These are phyloP conservation scores for Stigmatopora nigra DNA, from an alignment of 2,113 vertebrate genomes.

Conservation along the genomic window DNA sequence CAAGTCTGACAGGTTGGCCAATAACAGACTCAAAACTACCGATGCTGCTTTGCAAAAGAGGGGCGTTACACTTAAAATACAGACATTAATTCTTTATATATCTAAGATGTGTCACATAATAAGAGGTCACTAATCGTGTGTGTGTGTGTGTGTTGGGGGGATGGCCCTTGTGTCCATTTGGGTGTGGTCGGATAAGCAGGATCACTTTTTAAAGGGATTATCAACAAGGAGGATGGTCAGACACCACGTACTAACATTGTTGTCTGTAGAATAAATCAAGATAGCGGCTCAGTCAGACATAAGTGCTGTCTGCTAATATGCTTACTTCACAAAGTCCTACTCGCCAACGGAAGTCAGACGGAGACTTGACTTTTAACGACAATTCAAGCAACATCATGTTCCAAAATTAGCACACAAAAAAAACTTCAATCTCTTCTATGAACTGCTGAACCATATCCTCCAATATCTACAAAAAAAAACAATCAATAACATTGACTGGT, in stretches of 20 bases:
- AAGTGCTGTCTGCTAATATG: neutral
- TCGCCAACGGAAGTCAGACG: neutral
- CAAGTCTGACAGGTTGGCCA: neutral
- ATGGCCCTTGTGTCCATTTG: constrained; percentile 1
- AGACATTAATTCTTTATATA: neutral
- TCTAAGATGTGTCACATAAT: neutral
- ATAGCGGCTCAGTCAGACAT: neutral
- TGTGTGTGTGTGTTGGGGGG: neutral
- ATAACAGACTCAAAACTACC: neutral
- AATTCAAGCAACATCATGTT: neutral
- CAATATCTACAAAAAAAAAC: no score
- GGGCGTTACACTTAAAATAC: neutral
- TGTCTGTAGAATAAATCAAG: constrained; percentile 2
- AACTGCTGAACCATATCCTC: no score
- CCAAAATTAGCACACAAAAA: neutral
- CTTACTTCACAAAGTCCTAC: neutral
- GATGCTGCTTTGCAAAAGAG: neutral
- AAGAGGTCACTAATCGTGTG: neutral
- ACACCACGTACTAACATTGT: constrained; percentile 24
- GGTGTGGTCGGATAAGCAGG: constrained; percentile 34
- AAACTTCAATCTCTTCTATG: no score
- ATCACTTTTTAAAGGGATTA: constrained; percentile 41
- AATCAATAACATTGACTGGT: no score
- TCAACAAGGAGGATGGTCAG: constrained; percentile 14
- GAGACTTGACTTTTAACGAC: neutral